These are phyloP conservation scores for Sitodiplosis mosellana DNA, from an alignment of 1,140 invertebrate species.

Conservation along the genomic window DNA sequence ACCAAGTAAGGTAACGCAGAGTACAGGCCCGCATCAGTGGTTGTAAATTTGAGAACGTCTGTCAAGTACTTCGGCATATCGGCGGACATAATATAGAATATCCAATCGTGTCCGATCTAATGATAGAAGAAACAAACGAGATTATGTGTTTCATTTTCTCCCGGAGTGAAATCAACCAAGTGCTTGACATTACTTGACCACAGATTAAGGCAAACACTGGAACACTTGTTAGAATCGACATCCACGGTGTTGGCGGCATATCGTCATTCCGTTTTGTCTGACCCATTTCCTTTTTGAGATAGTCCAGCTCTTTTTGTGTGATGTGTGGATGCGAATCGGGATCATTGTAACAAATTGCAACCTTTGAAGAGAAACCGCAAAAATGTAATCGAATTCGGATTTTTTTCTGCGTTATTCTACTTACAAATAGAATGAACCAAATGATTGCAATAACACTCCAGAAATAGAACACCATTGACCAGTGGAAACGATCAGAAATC, in stretches of 20 bases:
- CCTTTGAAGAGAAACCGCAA: too few relatives aligned
- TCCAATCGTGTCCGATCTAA: conserved; percentile 77
- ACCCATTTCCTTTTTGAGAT: conserved; percentile 45
- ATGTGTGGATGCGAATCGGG: conserved; percentile 72
- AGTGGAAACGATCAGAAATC: conserved; percentile 45
- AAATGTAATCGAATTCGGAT: too few relatives aligned
- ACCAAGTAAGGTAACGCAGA: conserved; percentile 49
- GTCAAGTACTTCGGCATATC: conserved; percentile 86
- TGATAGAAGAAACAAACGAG: conserved; percentile 4
- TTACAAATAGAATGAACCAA: conserved; percentile 55
- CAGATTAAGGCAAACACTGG: conserved; percentile 54
- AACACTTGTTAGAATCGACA: conserved; percentile 49
- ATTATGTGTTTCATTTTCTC: conserved; percentile 16
- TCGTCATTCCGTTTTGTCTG: conserved; percentile 25
- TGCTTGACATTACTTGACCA: conserved; percentile 25
- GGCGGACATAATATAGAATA: conserved; percentile 83
- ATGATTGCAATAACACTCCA: conserved; percentile 55
- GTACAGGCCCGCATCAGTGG: conserved; percentile 46
- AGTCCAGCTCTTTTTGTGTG: conserved; percentile 53
- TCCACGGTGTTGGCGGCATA: conserved; percentile 47
- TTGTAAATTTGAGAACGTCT: conserved; percentile 66
- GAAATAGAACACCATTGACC: conserved; percentile 64
- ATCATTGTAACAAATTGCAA: conserved; percentile 50
- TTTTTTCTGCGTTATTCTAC: conserved; percentile 9
- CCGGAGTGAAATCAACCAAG: neutral